These are phyloP conservation scores for Phrynocephalus forsythii DNA, from an alignment of 2,797 vertebrate genomes.

Conservation along the genomic window DNA sequence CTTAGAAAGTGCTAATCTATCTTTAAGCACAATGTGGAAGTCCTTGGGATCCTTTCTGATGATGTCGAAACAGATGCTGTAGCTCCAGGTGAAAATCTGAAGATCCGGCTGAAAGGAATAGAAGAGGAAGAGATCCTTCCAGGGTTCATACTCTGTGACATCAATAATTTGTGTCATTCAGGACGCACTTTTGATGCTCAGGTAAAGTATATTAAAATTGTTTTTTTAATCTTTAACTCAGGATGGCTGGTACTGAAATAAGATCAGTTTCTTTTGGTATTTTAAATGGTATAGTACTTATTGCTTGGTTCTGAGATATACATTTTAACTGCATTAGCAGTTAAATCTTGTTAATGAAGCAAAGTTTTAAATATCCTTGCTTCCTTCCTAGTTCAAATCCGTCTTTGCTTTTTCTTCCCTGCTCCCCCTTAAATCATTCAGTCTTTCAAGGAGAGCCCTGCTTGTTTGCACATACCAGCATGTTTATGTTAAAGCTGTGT, in stretches of 20 bases:
- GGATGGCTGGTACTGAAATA: constrained; percentile 7
- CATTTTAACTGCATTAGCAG: background rate
- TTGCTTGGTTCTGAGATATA: background rate
- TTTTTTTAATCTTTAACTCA: background rate
- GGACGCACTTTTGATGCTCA: constrained; percentile 97
- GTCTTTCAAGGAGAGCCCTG: constrained; percentile 14
- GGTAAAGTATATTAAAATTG: constrained; percentile 74
- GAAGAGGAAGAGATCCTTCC: constrained; percentile 98
- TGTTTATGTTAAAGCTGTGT: background rate
- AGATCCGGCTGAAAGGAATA: constrained; percentile 95
- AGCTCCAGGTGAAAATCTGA: constrained; percentile 93
- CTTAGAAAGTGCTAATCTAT: constrained; percentile 43
- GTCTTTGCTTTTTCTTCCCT: background rate
- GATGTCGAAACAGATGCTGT: constrained; percentile 96
- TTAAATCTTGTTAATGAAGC: background rate
- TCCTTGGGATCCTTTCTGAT: constrained; percentile 94
- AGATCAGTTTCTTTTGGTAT: background rate
- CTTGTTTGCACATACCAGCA: background rate
- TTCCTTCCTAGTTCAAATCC: background rate
- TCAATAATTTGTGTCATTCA: constrained; percentile 95
- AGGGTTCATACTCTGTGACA: constrained; percentile 95
- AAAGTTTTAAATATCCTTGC: background rate
- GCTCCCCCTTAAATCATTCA: fast-evolving
- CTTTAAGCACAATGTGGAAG: constrained; percentile 92
- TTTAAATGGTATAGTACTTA: background rate